Percentiles rank a stretch among this genome's conserved stretches.
phyloP scores from a whole-genome alignment of 2,797 vertebrate species.

The Hydrophis major region DNA sequence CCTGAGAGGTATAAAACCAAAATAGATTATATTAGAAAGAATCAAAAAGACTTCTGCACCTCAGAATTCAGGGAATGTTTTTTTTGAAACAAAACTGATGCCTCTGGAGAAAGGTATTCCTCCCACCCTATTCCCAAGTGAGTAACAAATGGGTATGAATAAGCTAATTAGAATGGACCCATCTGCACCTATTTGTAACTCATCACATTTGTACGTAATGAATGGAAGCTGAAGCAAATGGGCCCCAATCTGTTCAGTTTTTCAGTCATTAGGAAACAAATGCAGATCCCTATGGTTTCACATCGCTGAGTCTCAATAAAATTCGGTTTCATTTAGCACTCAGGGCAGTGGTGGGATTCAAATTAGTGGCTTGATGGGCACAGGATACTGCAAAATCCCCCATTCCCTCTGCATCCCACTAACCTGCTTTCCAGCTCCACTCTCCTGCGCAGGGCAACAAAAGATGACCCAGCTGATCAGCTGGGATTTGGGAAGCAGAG shows the following conservation, averaged over 20 bases:
- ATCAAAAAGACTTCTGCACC: not conserved
- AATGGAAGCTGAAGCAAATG: not conserved
- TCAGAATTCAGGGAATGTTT: not conserved
- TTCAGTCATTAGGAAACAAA: not conserved
- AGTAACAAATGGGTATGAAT: not conserved
- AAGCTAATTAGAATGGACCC: not conserved
- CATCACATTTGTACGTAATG: not conserved
- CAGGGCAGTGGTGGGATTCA: too few species aligned
- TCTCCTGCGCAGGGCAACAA: too few species aligned
- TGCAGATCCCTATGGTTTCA: not conserved
- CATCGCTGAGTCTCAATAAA: not conserved
- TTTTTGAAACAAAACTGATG: not conserved
- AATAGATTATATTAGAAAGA: not conserved
- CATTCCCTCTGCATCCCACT: too few species aligned
- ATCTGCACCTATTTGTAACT: not conserved
- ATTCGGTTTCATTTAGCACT: not conserved
- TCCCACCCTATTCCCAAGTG: not conserved
- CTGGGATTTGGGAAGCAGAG: too few species aligned
- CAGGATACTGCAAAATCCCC: too few species aligned
- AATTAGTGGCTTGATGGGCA: too few species aligned
- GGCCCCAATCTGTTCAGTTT: not conserved
- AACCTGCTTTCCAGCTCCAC: too few species aligned
- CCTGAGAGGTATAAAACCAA: not conserved
- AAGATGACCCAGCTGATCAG: too few species aligned
- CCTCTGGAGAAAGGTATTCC: not conserved